These are phyloP conservation scores for Drosophila erecta DNA, from an alignment of 1,140 invertebrate species.

Conservation along the genomic window DNA sequence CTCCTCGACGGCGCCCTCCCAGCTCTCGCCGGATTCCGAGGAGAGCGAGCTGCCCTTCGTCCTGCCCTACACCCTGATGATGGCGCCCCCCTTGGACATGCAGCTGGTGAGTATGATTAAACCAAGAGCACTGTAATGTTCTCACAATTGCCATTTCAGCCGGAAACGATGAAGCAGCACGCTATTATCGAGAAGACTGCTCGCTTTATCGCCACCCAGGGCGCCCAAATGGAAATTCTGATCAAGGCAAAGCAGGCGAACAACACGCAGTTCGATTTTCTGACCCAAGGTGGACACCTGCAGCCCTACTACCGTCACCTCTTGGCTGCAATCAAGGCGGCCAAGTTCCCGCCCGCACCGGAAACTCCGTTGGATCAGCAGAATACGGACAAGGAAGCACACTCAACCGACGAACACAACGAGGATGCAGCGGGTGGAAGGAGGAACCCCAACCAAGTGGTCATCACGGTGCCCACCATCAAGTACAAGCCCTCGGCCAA, in stretches of 20 bases:
- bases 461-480: conserved; percentile 85
- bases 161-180: conserved; percentile 95
- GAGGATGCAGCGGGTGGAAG: conserved; percentile 12
- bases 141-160: conserved; percentile 86
- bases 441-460: conserved; percentile 26
- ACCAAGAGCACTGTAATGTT: too few species aligned
- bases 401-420: conserved; percentile 20
- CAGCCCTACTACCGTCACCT: conserved; percentile 97
- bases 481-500: conserved; percentile 92
- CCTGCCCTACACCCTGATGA: conserved; percentile 88
- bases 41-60: conserved; percentile 90
- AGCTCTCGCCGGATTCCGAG: conserved; percentile 84
- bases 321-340: conserved; percentile 91
- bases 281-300: conserved; percentile 93
- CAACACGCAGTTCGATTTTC: conserved; percentile 97
- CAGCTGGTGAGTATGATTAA: conserved; percentile 87
- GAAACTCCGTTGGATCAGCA: conserved; percentile 63
- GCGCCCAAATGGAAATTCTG: conserved; percentile 98
- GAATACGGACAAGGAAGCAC: conserved; percentile 4
- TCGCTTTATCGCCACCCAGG: conserved; percentile 95
- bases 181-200: conserved; percentile 99
- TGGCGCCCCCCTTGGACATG: conserved; percentile 88
- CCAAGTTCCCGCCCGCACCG: conserved; percentile 88
- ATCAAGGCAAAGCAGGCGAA: conserved; percentile 98
- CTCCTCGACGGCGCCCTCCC: conserved; percentile 64